Percentiles rank a stretch among this genome's conserved stretches.
phyloP scores from a whole-genome alignment of 1,140 invertebrate genomes.

The Aplysia californica region DNA sequence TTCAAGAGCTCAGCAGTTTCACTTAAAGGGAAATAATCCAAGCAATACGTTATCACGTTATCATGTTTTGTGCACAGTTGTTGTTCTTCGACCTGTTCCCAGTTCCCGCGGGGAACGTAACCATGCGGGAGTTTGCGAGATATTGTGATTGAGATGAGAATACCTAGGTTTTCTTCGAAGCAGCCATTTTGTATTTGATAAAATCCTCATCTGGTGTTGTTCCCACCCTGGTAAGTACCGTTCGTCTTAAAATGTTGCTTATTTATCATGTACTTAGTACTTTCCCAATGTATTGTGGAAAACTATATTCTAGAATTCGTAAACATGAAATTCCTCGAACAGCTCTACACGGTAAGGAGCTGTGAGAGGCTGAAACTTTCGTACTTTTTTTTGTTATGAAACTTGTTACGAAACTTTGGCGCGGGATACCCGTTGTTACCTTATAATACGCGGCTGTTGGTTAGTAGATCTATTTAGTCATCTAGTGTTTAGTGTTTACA shows the following conservation, averaged over 20 bases:
- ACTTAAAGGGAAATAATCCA: no score
- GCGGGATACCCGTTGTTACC: not conserved
- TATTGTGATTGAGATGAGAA: no score
- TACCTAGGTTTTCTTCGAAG: not conserved
- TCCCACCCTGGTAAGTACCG: not conserved
- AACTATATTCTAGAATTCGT: not conserved
- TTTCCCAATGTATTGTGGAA: not conserved
- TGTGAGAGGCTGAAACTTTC: slow-evolving; percentile 11
- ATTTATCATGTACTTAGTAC: not conserved
- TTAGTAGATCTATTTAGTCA: no score
- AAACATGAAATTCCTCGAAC: not conserved
- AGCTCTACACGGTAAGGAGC: slow-evolving; percentile 5
- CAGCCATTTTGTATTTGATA: slow-evolving; percentile 12
- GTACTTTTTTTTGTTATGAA: not conserved
- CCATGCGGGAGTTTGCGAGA: not conserved
- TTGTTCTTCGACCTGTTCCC: no score
- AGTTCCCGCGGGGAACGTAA: not conserved
- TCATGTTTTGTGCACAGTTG: no score
- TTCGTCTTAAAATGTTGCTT: not conserved
- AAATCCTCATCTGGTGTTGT: not conserved
- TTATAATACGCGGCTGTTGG: not conserved
- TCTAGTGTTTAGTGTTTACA: no score
- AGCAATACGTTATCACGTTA: no score
- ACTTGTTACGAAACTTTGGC: slow-evolving; percentile 20
- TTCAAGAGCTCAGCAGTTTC: no score